Conservation (phyloP, 2,113 vertebrate genomes). For the Bubo blakistoni region DNA sequence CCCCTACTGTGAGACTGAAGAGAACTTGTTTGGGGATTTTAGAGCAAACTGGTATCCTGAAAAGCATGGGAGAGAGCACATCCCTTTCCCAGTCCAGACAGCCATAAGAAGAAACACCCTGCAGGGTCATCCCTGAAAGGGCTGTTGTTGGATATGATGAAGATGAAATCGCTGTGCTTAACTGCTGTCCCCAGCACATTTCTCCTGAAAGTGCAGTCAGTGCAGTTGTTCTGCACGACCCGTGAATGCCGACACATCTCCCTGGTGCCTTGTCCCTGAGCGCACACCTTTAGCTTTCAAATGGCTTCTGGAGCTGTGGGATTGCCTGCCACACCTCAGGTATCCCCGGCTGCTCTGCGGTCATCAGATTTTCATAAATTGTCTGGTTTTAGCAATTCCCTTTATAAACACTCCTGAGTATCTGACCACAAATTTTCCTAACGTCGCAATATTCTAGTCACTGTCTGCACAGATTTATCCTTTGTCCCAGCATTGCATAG, state of each 20-base stretch:
- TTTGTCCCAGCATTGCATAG: not conserved
- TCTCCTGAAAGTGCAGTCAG: not conserved
- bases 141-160: not conserved
- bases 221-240: constrained; percentile 33
- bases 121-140: not conserved
- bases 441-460: not conserved
- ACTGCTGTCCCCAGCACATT: constrained; percentile 25
- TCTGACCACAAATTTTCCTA: not conserved
- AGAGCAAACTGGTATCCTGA: not conserved
- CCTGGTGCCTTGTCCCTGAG: not conserved
- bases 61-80: not conserved
- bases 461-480: not conserved
- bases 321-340: not conserved
- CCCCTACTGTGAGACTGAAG: not conserved
- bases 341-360: not conserved
- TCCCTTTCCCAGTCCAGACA: not conserved
- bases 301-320: not conserved
- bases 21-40: not conserved
- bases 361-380: not conserved
- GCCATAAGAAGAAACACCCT: not conserved
- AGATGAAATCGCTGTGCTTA: not conserved
- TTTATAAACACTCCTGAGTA: not conserved
- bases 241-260: not conserved
- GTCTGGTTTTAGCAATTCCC: not conserved
- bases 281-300: not conserved